These are phyloP conservation scores for Caerostris darwini DNA, from an alignment of 1,140 invertebrate species.

Conservation along the genomic window DNA sequence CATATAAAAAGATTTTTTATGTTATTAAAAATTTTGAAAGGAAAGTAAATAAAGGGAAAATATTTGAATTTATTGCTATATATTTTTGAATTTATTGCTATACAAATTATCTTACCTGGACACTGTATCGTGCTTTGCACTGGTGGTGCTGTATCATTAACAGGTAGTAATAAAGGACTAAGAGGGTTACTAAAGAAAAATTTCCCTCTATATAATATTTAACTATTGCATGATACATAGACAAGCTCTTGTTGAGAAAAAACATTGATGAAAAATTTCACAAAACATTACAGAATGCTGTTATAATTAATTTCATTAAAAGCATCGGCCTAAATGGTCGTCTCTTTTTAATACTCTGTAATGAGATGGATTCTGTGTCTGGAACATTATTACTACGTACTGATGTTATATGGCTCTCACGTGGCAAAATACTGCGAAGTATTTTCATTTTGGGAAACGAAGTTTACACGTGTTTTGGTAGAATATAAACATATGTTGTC, in stretches of 20 bases:
- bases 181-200: conserved; percentile 54
- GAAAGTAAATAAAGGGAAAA: too few species aligned
- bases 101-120: too few species aligned
- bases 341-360: conserved; percentile 6
- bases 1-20: too few species aligned
- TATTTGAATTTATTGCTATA: too few species aligned
- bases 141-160: not conserved
- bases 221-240: conserved; percentile 15
- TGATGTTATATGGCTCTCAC: not conserved
- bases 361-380: conserved; percentile 16
- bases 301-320: too few species aligned
- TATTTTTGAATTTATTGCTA: too few species aligned
- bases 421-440: too few species aligned
- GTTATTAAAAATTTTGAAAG: too few species aligned
- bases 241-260: conserved; percentile 36
- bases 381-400: conserved; percentile 42
- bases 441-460: too few species aligned
- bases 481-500: too few species aligned
- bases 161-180: conserved; percentile 16
- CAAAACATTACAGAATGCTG: not conserved
- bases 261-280: conserved; percentile 14
- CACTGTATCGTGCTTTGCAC: not conserved
- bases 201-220: not conserved
- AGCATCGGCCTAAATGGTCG: too few species aligned
- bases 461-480: too few species aligned